These are phyloP conservation scores for Microctonus aethiopoides DNA, from an alignment of 2,888 invertebrate genomes.

Conservation along the genomic window DNA sequence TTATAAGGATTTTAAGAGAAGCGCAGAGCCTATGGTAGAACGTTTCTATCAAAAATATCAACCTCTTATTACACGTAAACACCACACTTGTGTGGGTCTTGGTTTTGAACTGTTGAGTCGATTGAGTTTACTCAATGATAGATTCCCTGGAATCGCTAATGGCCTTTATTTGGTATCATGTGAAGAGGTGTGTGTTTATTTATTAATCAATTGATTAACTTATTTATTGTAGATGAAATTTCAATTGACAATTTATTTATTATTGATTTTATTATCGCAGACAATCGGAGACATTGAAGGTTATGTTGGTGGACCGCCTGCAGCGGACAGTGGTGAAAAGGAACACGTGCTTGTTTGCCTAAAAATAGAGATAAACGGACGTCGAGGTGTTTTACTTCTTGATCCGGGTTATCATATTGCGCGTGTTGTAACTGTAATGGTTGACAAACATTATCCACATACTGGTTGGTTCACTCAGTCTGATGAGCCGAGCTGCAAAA, in stretches of 20 bases:
- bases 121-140: slow-evolving; percentile 72
- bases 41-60: slow-evolving; percentile 82
- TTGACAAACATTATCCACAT: slow-evolving; percentile 85
- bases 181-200: slow-evolving; percentile 76
- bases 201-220: neutral
- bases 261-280: slow-evolving; percentile 47
- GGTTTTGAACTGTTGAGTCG: slow-evolving; percentile 82
- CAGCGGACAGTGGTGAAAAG: slow-evolving; percentile 78
- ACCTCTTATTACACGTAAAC: slow-evolving; percentile 81
- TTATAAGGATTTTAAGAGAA: slow-evolving; percentile 70
- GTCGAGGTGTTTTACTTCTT: slow-evolving; percentile 82
- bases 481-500: slow-evolving; percentile 79
- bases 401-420: slow-evolving; percentile 94
- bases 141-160: slow-evolving; percentile 76
- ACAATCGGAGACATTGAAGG: slow-evolving; percentile 67
- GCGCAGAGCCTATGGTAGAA: slow-evolving; percentile 74
- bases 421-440: slow-evolving; percentile 87
- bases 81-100: slow-evolving; percentile 90
- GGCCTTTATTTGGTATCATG: slow-evolving; percentile 84
- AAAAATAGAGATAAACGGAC: slow-evolving; percentile 78
- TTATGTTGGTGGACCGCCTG: slow-evolving; percentile 66
- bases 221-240: too few species aligned
- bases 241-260: slow-evolving; percentile 1
- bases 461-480: slow-evolving; percentile 90
- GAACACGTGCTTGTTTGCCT: slow-evolving; percentile 88